phyloP scores from a whole-genome alignment of 2,113 vertebrate species.

The Larimichthys crocea region DNA sequence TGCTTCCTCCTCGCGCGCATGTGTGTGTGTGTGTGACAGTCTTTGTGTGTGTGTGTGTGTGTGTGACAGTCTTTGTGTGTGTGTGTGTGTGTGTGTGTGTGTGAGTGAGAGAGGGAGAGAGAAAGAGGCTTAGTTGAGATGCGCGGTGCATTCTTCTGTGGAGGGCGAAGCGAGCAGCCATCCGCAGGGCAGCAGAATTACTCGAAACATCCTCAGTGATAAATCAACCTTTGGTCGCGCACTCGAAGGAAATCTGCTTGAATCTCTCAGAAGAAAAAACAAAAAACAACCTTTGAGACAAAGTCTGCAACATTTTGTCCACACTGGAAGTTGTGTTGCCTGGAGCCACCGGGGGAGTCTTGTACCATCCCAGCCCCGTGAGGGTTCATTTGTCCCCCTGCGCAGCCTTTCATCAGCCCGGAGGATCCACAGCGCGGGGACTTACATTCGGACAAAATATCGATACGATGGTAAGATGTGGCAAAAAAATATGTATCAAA shows the following conservation, averaged over 20 bases:
- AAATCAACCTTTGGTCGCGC: neutral
- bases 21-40: neutral
- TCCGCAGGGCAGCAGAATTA: slow-evolving; percentile 19
- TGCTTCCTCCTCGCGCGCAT: neutral
- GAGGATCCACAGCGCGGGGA: slow-evolving; percentile 31
- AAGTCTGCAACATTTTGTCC: neutral
- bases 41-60: neutral
- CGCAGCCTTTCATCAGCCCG: neutral
- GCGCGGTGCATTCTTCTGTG: slow-evolving; percentile 65
- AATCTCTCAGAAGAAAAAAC: neutral
- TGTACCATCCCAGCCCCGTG: neutral
- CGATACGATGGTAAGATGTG: slow-evolving; percentile 51
- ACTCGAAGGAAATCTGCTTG: neutral
- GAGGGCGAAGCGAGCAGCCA: slow-evolving; percentile 50
- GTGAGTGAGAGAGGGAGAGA: neutral
- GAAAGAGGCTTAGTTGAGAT: slow-evolving; percentile 62
- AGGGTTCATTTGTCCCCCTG: slow-evolving; percentile 29
- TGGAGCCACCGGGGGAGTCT: slow-evolving; percentile 12
- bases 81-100: slow-evolving; percentile 11
- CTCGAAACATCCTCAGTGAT: slow-evolving; percentile 11
- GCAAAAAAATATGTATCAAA: neutral
- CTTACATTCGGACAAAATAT: neutral
- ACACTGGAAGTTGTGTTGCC: slow-evolving; percentile 43
- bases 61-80: neutral
- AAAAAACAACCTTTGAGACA: neutral